phyloP scores from a whole-genome alignment of 2,797 vertebrate genomes.

The Cryptoprocta ferox region DNA sequence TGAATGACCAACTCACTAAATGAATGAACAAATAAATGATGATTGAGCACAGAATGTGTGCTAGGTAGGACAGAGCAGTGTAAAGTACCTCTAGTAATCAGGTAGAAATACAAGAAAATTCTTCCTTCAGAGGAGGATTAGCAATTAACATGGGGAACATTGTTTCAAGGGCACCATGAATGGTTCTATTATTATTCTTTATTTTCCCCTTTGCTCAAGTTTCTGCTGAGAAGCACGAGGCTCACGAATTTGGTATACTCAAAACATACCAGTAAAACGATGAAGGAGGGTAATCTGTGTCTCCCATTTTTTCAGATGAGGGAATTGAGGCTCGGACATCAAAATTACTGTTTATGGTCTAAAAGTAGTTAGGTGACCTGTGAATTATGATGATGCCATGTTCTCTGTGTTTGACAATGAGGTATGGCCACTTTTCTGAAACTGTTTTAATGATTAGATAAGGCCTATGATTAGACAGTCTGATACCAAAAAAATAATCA shows the following conservation, averaged over 20 bases:
- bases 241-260: background rate
- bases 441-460: slow-evolving; percentile 21
- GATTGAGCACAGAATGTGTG: background rate
- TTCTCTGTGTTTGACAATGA: background rate
- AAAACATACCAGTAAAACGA: slow-evolving; percentile 6
- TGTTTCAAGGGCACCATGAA: background rate
- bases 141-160: background rate
- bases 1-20: background rate
- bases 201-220: background rate
- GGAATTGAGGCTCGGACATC: slow-evolving; percentile 1
- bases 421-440: background rate
- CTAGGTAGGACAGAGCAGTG: background rate
- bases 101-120: background rate
- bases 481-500: slow-evolving; percentile 40
- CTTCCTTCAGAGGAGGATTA: background rate
- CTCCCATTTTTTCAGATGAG: background rate
- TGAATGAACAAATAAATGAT: background rate
- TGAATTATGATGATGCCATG: background rate
- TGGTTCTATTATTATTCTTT: background rate
- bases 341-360: background rate
- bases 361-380: background rate
- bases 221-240: background rate
- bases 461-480: background rate
- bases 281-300: background rate
- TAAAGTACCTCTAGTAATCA: background rate